Conservation (phyloP, 2,888 invertebrate genomes). For the Lycophotia porphyrea region DNA sequence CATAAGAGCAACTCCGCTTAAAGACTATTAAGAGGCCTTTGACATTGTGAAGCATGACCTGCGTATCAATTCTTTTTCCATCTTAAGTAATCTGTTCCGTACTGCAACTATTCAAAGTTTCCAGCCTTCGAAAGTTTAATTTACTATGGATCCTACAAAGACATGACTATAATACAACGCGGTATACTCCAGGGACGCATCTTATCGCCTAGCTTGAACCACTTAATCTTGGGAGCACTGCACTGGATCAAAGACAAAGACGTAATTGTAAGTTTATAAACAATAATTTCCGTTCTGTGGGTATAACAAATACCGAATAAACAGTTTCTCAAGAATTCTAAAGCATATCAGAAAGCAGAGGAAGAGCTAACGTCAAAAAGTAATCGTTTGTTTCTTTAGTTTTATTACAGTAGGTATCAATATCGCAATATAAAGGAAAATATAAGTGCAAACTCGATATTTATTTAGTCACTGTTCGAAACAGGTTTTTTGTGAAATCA, state of each 20-base stretch:
- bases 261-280: slow-evolving; percentile 30
- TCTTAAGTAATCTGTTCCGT: background rate
- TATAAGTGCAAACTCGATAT: background rate
- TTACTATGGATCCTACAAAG: background rate
- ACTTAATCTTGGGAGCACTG: slow-evolving; percentile 3
- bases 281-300: background rate
- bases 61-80: slow-evolving; percentile 4
- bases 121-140: background rate
- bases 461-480: background rate
- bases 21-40: slow-evolving; percentile 6
- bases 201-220: slow-evolving; percentile 31
- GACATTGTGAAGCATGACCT: slow-evolving; percentile 14
- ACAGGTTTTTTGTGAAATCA: background rate
- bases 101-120: background rate
- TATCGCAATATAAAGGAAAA: background rate
- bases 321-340: slow-evolving; percentile 2
- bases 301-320: background rate
- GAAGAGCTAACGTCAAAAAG: background rate
- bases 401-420: background rate
- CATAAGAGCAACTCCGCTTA: background rate
- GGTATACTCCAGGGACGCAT: slow-evolving; percentile 29
- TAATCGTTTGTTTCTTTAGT: background rate
- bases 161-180: background rate
- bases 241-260: slow-evolving; percentile 18
- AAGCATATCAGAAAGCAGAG: background rate